These are phyloP conservation scores for Siphonodentalium dalli DNA, from an alignment of 2,888 invertebrate genomes.

Conservation along the genomic window DNA sequence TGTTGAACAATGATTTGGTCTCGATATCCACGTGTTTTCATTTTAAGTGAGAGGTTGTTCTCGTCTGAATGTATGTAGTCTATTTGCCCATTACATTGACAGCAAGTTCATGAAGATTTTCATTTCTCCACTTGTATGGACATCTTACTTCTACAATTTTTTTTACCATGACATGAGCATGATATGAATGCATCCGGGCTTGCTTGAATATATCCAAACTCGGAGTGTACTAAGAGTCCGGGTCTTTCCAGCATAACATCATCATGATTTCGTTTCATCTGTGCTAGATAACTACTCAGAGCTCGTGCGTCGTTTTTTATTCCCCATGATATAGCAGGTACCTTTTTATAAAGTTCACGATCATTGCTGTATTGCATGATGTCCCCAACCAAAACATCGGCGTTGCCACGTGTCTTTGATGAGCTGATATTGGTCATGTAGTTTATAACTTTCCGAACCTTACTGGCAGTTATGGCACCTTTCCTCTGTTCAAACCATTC, in stretches of 20 bases:
- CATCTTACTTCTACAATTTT: constrained; percentile 15
- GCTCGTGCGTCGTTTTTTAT: constrained; percentile 5
- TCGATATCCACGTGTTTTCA: constrained; percentile 7
- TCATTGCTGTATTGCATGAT: constrained; percentile 2
- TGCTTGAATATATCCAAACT: constrained; percentile 6
- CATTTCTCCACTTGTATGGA: constrained; percentile 4
- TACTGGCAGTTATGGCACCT: constrained; percentile 10
- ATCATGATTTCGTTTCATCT: not conserved
- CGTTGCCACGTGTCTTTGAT: too few species aligned
- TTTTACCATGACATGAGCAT: constrained; percentile 15
- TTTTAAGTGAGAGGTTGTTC: too few species aligned
- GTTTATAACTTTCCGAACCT: not conserved
- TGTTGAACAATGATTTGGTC: constrained; percentile 6
- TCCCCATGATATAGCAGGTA: constrained; percentile 7
- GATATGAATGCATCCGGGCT: constrained; percentile 15
- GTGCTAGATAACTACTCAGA: not conserved
- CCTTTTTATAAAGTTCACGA: not conserved
- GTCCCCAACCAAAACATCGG: constrained; percentile 2
- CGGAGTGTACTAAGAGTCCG: not conserved
- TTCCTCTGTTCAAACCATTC: constrained; percentile 15
- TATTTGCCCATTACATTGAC: constrained; percentile 2
- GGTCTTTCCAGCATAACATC: not conserved
- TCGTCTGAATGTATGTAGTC: too few species aligned
- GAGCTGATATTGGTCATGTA: not conserved
- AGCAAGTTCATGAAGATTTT: not conserved